Conservation (phyloP, 2,888 invertebrate species). For the Parnassius mnemosyne region DNA sequence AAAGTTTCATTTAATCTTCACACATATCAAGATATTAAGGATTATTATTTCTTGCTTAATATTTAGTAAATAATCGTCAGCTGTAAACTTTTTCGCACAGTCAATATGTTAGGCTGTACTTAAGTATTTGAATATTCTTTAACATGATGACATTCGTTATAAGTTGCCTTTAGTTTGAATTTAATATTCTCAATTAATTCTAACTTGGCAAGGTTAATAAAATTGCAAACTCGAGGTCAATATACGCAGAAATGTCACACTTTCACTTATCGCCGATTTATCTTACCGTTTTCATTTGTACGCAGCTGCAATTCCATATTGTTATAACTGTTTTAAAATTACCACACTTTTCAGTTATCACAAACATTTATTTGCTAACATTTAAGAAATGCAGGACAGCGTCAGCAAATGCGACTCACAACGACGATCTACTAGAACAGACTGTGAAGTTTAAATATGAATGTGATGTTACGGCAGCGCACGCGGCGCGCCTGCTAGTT, state of each 20-base stretch:
- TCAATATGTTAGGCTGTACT: background rate
- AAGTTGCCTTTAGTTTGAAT: background rate
- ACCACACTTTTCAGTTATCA: conserved; percentile 31
- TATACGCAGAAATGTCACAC: conserved; percentile 33
- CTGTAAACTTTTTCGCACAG: background rate
- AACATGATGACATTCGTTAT: too few species aligned
- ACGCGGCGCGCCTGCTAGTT: background rate
- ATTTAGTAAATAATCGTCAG: background rate
- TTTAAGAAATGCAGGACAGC: conserved; percentile 26
- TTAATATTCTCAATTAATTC: background rate
- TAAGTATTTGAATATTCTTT: background rate
- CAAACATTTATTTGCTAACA: conserved; percentile 29
- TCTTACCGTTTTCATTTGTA: conserved; percentile 44
- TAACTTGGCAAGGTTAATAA: conserved; percentile 6
- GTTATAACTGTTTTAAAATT: conserved; percentile 27
- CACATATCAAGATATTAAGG: too few species aligned
- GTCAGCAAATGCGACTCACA: conserved; percentile 32
- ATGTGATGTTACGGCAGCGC: background rate
- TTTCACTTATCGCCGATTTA: conserved; percentile 40
- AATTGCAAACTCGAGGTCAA: conserved; percentile 32
- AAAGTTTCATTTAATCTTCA: background rate
- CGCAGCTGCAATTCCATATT: conserved; percentile 52
- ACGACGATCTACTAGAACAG: conserved; percentile 40
- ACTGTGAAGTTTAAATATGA: conserved; percentile 5
- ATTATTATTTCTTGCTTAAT: too few species aligned